A percentile compares a stretch with the other conserved stretches of the same genome.
phyloP scores from a whole-genome alignment of 2,888 invertebrate genomes.

The Xylophagus ater region DNA sequence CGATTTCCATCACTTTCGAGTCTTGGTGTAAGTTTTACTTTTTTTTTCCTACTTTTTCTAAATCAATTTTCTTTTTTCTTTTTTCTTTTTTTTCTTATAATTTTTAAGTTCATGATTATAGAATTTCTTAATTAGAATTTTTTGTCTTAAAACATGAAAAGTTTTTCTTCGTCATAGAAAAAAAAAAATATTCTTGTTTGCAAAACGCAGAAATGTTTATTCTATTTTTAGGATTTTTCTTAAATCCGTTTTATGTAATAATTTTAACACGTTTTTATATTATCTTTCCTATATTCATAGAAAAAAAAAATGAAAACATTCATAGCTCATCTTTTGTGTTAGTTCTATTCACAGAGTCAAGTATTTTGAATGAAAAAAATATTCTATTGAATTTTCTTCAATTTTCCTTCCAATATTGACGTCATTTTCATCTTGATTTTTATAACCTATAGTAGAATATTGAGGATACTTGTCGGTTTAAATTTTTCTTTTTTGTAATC shows the following conservation, averaged over 20 bases:
- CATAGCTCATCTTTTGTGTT: no score
- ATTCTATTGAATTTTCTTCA: no score
- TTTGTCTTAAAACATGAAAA: not conserved
- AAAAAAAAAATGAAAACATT: no score
- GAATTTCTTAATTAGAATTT: not conserved
- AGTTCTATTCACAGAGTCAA: no score
- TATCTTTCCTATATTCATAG: no score
- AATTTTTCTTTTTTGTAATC: no score
- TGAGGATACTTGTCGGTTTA: no score
- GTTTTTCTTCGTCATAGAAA: not conserved
- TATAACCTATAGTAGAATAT: no score
- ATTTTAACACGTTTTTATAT: no score
- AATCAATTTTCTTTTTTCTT: not conserved
- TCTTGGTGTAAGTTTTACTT: constrained; percentile 41
- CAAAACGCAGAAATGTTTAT: constrained; percentile 1
- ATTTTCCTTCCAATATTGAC: no score
- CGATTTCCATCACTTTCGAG: constrained; percentile 44
- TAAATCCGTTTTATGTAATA: constrained; percentile 14
- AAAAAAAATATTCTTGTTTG: not conserved
- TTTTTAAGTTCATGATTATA: not conserved
- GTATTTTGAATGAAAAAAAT: no score
- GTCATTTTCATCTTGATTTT: no score
- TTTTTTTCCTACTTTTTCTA: not conserved
- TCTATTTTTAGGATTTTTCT: constrained; percentile 16
- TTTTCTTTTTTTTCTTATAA: constrained; percentile 5